phyloP scores from a whole-genome alignment of 2,888 invertebrate genomes.

The Papilio demoleus region DNA sequence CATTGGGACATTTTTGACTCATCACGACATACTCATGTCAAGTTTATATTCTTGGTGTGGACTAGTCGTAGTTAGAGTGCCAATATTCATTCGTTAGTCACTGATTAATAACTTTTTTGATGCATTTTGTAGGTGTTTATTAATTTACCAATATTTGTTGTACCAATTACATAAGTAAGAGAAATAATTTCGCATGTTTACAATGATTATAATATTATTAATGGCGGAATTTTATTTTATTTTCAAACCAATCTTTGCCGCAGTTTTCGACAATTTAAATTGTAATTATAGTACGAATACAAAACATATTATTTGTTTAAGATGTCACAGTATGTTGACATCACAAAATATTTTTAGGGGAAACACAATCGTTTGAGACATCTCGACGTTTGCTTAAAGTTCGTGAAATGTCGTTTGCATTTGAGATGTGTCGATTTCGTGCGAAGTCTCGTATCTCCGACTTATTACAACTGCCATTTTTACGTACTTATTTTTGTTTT shows the following conservation, averaged over 20 bases:
- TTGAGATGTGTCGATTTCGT: constrained; percentile 22
- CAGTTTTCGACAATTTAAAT: not conserved
- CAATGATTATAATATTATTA: too few species aligned
- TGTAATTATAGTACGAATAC: not conserved
- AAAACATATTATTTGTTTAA: not conserved
- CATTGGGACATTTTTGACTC: too few species aligned
- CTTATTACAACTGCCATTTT: constrained; percentile 3
- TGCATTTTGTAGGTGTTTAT: too few species aligned
- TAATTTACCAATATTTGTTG: too few species aligned
- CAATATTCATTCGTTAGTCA: too few species aligned
- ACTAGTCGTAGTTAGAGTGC: too few species aligned
- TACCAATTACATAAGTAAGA: too few species aligned
- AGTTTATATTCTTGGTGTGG: too few species aligned
- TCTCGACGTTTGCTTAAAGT: constrained; percentile 23
- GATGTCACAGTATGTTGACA: not conserved
- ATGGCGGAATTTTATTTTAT: too few species aligned
- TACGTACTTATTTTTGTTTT: not conserved
- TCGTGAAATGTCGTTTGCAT: constrained; percentile 22
- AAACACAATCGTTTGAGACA: constrained; percentile 14
- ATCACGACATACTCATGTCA: too few species aligned
- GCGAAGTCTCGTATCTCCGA: constrained; percentile 1
- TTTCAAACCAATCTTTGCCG: not conserved
- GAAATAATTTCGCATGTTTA: too few species aligned
- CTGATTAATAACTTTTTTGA: too few species aligned
- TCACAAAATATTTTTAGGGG: not conserved